Evolutionary conservation across 23 tunicate genomes (phyloP).

Genomic region (Trididemnum nubilum): DNA sequence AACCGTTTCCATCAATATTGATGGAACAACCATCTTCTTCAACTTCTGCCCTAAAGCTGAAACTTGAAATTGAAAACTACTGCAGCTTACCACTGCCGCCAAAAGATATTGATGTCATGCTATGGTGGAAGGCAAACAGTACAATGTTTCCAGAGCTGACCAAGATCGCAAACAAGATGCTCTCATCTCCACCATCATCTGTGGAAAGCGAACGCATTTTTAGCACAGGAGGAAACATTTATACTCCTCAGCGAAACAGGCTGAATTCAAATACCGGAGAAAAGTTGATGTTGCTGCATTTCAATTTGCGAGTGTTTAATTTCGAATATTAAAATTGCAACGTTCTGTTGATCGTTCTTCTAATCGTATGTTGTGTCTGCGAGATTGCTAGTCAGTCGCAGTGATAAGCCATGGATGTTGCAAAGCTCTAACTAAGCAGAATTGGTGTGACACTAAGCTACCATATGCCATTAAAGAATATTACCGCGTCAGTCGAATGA

Average conservation of each 20-base stretch:
- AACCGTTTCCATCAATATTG: neutral
- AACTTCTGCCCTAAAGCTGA: neutral
- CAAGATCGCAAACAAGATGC: neutral
- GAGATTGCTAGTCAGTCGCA: neutral
- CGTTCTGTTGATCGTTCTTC: neutral
- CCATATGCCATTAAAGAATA: no score
- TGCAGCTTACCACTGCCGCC: neutral
- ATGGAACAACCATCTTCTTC: neutral
- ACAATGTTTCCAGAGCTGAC: slow-evolving; percentile 5
- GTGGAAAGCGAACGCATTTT: slow-evolving; percentile 36
- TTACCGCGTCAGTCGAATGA: no score
- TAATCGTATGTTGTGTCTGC: no score
- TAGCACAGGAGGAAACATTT: slow-evolving; percentile 31
- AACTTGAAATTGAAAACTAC: neutral
- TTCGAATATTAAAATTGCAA: slow-evolving; percentile 12
- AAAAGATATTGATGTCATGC: slow-evolving; percentile 5
- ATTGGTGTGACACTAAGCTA: no score
- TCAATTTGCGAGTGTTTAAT: neutral
- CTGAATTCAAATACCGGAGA: slow-evolving; percentile 15
- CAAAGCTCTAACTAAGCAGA: no score
- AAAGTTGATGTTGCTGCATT: slow-evolving; percentile 28
- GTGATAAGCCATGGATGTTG: no score
- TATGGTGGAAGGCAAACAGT: slow-evolving; percentile 26
- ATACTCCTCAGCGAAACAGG: slow-evolving; percentile 20
- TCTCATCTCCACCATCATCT: slow-evolving; percentile 31